Base-by-base conservation (phyloP, 2,113 vertebrate species). In the Calidris pygmaea region DNA sequence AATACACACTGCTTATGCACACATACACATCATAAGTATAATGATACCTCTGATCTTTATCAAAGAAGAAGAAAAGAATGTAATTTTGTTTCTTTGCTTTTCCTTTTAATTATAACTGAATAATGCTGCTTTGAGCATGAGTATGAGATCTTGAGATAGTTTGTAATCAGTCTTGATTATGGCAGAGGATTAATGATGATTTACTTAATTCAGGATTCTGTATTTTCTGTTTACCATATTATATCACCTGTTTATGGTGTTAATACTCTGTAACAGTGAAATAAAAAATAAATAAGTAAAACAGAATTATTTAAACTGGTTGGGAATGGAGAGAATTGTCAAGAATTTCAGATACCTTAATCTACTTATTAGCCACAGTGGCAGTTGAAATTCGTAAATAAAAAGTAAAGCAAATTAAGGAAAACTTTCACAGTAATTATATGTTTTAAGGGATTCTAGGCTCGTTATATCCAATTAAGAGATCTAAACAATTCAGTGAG, bases 281-380 rank as follows among this genome's bases (percentile, higher is more conserved):
- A 47, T 76, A 6, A 70, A 43, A 74, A 74, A 22, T 4, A 1
- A 71, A 30, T 27, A 47, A 52, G 12, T 23, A 45, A 68, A 91
- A 8, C 12, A 55, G 67, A 63, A 52, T 76, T 90, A 43, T 58
- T 60, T 70, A 37, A 89, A 18, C 81, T 94, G 87, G 37, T 73
- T 59, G 71, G 71, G 70, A 94, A 93, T 88, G 65, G 90, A 96
- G 47, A 93, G 41, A 62, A 55, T 58, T 86, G n/a, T 90, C 55
- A 77, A 45, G 17, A 52, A 70, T 66, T 83, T 88, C 30, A 70
- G 39, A 48, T 39, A 39, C 7, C 0, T 45, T 53, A 12, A 29
- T 47, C 17, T 60, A 22, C 26, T 2, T 50, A 7, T 45, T 65
- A 85, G 39, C 15, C 29, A 43, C 17, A 72, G 18, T 59, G 56